Base-by-base conservation (phyloP, 1,140 invertebrate species). In the Brachionus asplanchnoidis region DNA sequence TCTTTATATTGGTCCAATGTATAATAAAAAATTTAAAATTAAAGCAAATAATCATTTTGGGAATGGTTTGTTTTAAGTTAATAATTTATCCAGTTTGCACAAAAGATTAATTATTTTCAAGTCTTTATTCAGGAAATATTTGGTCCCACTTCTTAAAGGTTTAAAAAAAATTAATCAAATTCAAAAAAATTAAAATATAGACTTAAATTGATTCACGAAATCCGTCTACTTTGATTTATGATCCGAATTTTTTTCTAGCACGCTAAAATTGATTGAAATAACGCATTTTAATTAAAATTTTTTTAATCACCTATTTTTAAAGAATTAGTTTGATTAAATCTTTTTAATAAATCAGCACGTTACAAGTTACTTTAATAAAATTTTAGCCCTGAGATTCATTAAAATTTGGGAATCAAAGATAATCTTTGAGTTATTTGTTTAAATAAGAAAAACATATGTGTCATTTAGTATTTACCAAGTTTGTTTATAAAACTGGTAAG, bases 391-490 rank as follows among this genome's bases (percentile, higher is more conserved):
- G n/a, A 77, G 44, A 26, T 77, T 77, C 42, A 75, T 77, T 77
- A 46, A 50, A 26, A 77, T 50, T 44, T 50, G 73, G 73, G 42
- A 77, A 70, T 32, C 36, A 70, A 36, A 36, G 14, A 32, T 70
- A 36, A 70, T 70, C 36, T 70, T 70, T 28, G 42, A 26, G 40
- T 50, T 77, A 26, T 50, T 50, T 50, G 17, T 20, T 23, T 36
- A 6, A 50, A 46, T 12, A 77, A 77, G 11, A 77, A 77, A 28
- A 77, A 77, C 73, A 77, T 50, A 77, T 77, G 73, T 77, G 73
- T 77, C 73, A 50, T 77, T 77, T 77, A 77, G 40, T 17, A 68
- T 68, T 42, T 20, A 73, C 68, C 32, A 42, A 42, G 32, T 73
- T 40, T 73, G 68, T 73, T 42, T 73, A 73, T 73, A 20, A 9